Base-by-base conservation (phyloP, 2,797 vertebrate species). In the Clarias pachynema region DNA sequence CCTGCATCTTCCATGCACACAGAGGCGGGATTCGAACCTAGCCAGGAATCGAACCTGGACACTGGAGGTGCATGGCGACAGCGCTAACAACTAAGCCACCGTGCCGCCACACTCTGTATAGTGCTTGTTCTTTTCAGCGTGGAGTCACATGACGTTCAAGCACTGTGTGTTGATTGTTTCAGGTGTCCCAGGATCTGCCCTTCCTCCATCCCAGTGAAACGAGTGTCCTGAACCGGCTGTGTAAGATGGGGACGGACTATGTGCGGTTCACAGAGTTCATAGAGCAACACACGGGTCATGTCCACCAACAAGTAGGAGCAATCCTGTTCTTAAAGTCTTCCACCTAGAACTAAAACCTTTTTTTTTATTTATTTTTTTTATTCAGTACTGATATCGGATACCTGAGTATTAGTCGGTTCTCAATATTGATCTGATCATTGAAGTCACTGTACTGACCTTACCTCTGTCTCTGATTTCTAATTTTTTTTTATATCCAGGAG, bases 121-220 rank as follows among this genome's bases (percentile, higher is more conserved):
- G 2, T 18, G 15, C 57, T 60, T 20, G 22, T 15, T 60, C 24
- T 60, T 60, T 60, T 57, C 12, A 72, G n/a, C 5, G 9, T 16
- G 5, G 6, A 63, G 78, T 78, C 31, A 60, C 29, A 14, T 78
- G 75, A 14, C 29, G 5, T 59, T 83, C 56, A 40, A 40, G 40
- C 22, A 12, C 3, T 72, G 8, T 40, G 40, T 82, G 53, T 84
- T 86, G 56, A 2, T 15, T 14, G 15, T 66, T 85, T 0, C 90
- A 99, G 98, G 97, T 99, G 69, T 98, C 97, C 18, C 98, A 98
- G 92, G 97, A 99, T 65, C 95, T 99, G 72, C 97, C 97, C 0
- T 99, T 99, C 91, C 95, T 99, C 84, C 98, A 99, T 80, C 98
- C 98, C 78, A 98, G 98, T 91, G 98, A 99, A 93, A 97, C 95